phyloP scores from a whole-genome alignment of 53 echinoderm and acorn worm species.

The Paelopatides confundens region DNA sequence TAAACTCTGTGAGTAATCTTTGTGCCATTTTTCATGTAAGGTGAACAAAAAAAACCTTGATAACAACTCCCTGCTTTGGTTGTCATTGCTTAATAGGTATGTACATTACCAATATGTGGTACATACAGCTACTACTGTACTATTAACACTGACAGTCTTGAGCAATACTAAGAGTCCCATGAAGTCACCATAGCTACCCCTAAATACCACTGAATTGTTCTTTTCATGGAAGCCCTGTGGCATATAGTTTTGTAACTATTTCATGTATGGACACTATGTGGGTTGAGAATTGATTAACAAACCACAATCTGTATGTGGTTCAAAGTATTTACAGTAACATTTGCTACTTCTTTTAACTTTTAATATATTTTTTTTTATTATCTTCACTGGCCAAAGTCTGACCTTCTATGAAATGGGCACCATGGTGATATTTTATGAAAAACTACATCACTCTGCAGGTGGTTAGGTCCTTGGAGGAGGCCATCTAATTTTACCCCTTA shows the following conservation, averaged over 20 bases:
- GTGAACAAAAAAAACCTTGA: too few species aligned
- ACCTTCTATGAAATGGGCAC: constrained; percentile 23
- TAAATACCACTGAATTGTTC: neutral
- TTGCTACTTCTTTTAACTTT: neutral
- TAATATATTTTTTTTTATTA: neutral
- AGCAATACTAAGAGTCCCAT: too few species aligned
- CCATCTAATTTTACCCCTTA: neutral
- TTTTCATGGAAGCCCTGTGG: neutral
- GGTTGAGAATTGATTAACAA: neutral
- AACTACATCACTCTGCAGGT: neutral
- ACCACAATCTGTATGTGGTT: constrained; percentile 25
- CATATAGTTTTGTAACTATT: neutral
- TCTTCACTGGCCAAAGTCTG: constrained; percentile 23
- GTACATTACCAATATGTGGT: too few species aligned
- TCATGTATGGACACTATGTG: neutral
- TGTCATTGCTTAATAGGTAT: too few species aligned
- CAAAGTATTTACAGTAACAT: neutral
- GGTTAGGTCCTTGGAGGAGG: constrained; percentile 4
- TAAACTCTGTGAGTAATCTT: too few species aligned
- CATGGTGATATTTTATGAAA: constrained; percentile 2
- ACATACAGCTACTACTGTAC: too few species aligned
- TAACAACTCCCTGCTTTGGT: too few species aligned
- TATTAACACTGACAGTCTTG: too few species aligned
- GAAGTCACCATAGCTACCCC: too few species aligned
- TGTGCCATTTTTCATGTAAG: too few species aligned